Evolutionary conservation across 2,113 vertebrate species (phyloP), one percentile per base, ranked within the genome.

Genomic region (human (Homo sapiens)): DNA sequence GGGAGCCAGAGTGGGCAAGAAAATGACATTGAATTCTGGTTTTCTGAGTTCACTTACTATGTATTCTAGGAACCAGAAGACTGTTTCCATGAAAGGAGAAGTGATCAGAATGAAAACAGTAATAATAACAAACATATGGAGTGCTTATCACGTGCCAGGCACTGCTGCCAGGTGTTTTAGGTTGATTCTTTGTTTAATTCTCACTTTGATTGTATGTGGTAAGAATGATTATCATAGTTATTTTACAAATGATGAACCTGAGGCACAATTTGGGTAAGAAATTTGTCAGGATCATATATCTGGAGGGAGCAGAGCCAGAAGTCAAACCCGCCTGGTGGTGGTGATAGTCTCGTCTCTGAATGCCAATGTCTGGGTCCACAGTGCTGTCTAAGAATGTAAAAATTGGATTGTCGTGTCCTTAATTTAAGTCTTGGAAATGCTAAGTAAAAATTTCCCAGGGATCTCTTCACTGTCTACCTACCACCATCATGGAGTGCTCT

Each of bases 111-210:
- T 8, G 82, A 20, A 93, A 88, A 17, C 30, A 5, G 27, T 5
- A 55, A 89, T 38, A 7, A 38, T 0, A 84, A 25, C 12, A 43
- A 76, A 22, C 8, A 89, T 4, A 7, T 0, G 0, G 73, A 17
- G 45, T 2, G 25, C 40, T 81, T 45, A 11, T 12, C 20, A 0
- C 8, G 20, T 8, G 84, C 16, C 80, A 20, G 85, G 55, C 35
- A 1, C 50, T 27, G 9, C 6, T 66, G 30, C 84, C 38, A 45
- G 79, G 23, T 23, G 18, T 75, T 59, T 87, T 10, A 18, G 50
- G 55, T 40, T 27, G 25, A 61, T 61, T 72, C 3, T 75, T 64
- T 6, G 7, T 9, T 64, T 6, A 61, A 61, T 16, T 35, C 30
- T 81, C 25, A 11, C 45, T 88, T 64, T 11, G 88, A 66, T 23